Evolutionary conservation across 2,888 invertebrate species (phyloP).

Genomic region (Nomada flava): DNA sequence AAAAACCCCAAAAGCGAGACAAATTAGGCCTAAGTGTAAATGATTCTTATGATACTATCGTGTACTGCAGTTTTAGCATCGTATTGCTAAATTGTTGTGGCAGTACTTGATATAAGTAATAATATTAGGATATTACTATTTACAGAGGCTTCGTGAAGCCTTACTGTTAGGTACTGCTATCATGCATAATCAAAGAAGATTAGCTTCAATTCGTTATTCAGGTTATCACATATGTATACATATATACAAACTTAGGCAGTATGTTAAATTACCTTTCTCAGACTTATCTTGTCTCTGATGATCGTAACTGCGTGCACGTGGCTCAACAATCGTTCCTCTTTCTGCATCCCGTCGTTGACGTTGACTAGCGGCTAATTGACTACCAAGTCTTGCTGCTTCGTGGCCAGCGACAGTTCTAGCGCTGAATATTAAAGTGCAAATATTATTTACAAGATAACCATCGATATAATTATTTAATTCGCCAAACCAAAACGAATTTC

Average conservation of each 20-base stretch:
- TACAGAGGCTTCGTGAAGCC: constrained; percentile 4
- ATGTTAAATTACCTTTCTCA: constrained; percentile 83
- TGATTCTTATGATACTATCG: background rate
- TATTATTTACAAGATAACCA: background rate
- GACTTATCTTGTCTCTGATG: constrained; percentile 86
- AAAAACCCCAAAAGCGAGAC: constrained; percentile 15
- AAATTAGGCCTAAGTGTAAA: background rate
- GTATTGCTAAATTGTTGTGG: background rate
- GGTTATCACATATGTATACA: constrained; percentile 7
- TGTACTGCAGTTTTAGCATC: background rate
- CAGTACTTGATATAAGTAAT: constrained; percentile 4
- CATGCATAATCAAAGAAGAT: constrained; percentile 46
- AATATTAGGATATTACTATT: constrained; percentile 18
- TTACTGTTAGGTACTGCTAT: constrained; percentile 18
- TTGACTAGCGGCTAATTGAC: constrained; percentile 83
- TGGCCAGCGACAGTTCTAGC: constrained; percentile 90
- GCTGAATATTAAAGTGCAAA: constrained; percentile 16
- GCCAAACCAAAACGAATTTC: background rate
- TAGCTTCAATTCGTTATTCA: constrained; percentile 22
- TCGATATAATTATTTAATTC: background rate
- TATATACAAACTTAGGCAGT: background rate
- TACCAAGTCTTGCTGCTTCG: constrained; percentile 91
- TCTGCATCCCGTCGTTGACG: constrained; percentile 82
- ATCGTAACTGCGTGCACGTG: constrained; percentile 89
- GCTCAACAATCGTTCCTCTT: constrained; percentile 84